Evolutionary conservation across 2,113 vertebrate genomes (phyloP), one percentile per base, ranked within the genome.

Genomic region (Oreocharis arfaki): DNA sequence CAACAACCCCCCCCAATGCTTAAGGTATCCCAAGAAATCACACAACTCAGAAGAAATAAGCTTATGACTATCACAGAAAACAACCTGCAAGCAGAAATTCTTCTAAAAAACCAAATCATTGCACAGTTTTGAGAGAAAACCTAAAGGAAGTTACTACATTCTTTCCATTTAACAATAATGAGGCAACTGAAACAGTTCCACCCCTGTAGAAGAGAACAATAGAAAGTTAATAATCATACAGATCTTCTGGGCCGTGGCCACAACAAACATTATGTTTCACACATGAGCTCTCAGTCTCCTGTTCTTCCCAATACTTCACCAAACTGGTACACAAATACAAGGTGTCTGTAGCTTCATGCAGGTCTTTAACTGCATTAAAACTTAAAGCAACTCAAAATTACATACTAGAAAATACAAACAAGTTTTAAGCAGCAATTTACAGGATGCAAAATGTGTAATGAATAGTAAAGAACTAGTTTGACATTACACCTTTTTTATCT

Each of bases 101-200:
- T 93, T 57, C 21, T 55, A 70, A 47, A 61, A 23, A 50, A 70
- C 57, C 16, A 70, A 77, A 90, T 32, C 5, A 15, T 10, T 19
- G n/a, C n/a, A 41, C 3, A 46, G 21, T 67, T 87, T 55, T 35
- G 13, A 70, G 33, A 83, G n/a, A 96, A 88, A 88, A 60, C 16
- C 41, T 56, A 39, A 83, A 87, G 79, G 92, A 96, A 96, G 84
- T 94, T 88, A 86, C 33, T 60, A 70, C 55, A 75, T 90, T 95
- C 55, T 91, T 96, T 90, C 93, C 81, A 73, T 96, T 90, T 57
- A 90, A 76, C 47, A 87, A 28, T 49, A 87, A 69, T 26, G 68
- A 85, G 68, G 37, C 15, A 87, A 91, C 33, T 65, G n/a, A 79
- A 91, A 75, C 41, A 83, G 39, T 87, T 63, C 63, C 84, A 86